Evolutionary conservation across 2,888 invertebrate species (phyloP).

Genomic region (Taenaris catops): DNA sequence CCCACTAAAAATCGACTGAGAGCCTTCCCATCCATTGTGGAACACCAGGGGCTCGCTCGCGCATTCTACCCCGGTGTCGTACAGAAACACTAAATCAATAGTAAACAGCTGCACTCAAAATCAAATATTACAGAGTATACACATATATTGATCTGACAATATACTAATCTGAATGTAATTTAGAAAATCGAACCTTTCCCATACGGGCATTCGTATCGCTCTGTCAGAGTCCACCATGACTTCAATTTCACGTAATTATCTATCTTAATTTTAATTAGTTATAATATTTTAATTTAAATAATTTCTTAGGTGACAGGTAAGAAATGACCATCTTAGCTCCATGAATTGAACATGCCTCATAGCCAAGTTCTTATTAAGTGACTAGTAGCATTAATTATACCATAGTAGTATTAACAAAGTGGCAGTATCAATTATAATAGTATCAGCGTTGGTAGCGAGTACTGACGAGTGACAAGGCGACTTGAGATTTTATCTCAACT

Average conservation of each 20-base stretch:
- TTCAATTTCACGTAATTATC: constrained; percentile 7
- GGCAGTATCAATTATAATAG: constrained; percentile 9
- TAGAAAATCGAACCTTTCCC: no score
- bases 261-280: neutral
- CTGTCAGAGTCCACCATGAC: no score
- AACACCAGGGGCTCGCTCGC: no score
- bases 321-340: constrained; percentile 12
- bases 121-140: no score
- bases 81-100: no score
- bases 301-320: constrained; percentile 12
- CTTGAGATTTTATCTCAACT: constrained; percentile 55
- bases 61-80: no score
- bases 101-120: no score
- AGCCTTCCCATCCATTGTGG: no score
- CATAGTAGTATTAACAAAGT: constrained; percentile 2
- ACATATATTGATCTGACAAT: no score
- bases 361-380: constrained; percentile 1
- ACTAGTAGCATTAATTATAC: constrained; percentile 11
- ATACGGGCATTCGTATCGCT: no score
- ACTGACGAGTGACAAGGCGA: constrained; percentile 25
- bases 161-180: no score
- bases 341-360: constrained; percentile 13
- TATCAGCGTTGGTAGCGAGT: constrained; percentile 5
- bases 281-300: neutral
- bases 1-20: no score